Evolutionary conservation across 2,888 invertebrate genomes (phyloP), one percentile per base, ranked within the genome.

Genomic region (Hypolimnas misippus): DNA sequence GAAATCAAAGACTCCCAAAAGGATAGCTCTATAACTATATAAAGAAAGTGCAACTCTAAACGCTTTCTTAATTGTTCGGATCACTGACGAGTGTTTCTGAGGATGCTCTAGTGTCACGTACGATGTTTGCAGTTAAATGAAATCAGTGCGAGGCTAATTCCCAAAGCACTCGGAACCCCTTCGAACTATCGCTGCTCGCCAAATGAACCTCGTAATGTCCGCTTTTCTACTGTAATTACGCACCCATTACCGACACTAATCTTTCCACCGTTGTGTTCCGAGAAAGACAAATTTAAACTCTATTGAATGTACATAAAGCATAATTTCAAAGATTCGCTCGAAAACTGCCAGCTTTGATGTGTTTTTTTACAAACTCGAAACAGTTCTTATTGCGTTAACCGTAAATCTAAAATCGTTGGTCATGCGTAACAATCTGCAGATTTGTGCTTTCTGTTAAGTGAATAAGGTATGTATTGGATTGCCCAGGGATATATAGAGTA

Each of bases 191-290:
- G 86, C 87, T 84, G 86, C 83, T 81, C 81, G 81, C 80, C 79
- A 89, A 90, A 90, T 87, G 88, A 91, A 90, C 87, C 86, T 87
- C 81, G 85, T 84, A 78, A 84, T 87, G 90, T 90, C 87, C 86
- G 87, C 87, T 89, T 91, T 91, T 91, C 89, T 88, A 81, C 86
- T 83, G 85, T 89, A 90, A 91, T 92, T 92, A 90, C 89, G 84
- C 81, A 79, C 84, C 82, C 82, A 89, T 90, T 89, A 89, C 86
- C 82, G 79, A 77, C 83, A 86, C 87, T 89, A 90, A 90, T 89
- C 89, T 88, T 77, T 77, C 75, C 73, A 75, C 73, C 71, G 69
- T 70, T 74, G 62, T 64, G 69, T 67, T 63, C 70, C 69, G 65
- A 65, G 66, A 56, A 71, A 51, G 66, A 38, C 67, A 52, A 77